Conservation (phyloP, 2,797 vertebrate species). For the Lophotriccus pileatus region DNA sequence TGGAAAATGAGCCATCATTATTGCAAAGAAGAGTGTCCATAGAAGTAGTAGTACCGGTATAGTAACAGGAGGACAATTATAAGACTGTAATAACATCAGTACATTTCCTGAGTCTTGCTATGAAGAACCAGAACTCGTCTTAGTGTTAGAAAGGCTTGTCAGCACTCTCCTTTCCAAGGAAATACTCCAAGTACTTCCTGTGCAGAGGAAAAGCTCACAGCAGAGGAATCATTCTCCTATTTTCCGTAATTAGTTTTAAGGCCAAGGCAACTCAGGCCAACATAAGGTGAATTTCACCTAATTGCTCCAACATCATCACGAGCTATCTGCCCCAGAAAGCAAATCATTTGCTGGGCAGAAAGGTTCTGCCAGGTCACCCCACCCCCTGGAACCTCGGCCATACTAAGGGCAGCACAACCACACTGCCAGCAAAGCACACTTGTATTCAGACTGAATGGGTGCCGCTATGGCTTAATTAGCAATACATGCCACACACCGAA, state of each 20-base stretch:
- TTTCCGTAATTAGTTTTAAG: slow-evolving; percentile 4
- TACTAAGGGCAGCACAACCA: neutral
- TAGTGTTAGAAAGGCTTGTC: slow-evolving; percentile 16
- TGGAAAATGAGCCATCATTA: slow-evolving; percentile 8
- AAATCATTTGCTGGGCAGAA: neutral
- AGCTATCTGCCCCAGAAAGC: neutral
- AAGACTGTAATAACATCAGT: neutral
- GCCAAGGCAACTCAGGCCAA: neutral
- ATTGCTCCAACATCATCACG: neutral
- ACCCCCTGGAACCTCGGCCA: neutral
- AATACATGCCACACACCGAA: neutral
- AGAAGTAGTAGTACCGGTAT: slow-evolving; percentile 3
- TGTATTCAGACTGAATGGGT: neutral
- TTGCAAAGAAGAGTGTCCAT: neutral
- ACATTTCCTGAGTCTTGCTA: neutral
- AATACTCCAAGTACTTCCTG: neutral
- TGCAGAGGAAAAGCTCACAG: neutral
- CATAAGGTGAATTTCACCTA: neutral
- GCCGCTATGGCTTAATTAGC: neutral
- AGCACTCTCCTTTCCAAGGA: neutral
- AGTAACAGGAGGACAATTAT: neutral
- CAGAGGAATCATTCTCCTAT: neutral
- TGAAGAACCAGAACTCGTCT: neutral
- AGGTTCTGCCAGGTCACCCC: neutral
- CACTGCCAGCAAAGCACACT: neutral